Evolutionary conservation across 2,888 invertebrate genomes (phyloP), one percentile per base, ranked within the genome.

Genomic region (Aphodius sticticus): DNA sequence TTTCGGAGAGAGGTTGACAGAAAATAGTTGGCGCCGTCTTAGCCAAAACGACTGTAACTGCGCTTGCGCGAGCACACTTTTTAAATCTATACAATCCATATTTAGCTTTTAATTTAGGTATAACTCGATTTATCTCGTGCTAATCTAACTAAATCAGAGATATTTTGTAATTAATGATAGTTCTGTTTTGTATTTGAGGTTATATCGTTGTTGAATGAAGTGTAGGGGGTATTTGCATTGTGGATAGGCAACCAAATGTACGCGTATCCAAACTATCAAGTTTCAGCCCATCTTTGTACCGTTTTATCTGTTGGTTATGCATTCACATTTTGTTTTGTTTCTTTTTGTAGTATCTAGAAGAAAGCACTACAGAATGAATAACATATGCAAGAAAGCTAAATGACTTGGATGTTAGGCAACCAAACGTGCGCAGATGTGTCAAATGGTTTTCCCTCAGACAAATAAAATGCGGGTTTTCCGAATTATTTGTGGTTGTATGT

Each of bases 21-120:
- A 76, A 53, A 71, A 81, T 79, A 79, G 75, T 81, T 82, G 81
- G 79, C 81, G 82, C 82, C 81, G 81, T 53, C 1, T 53, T 9
- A 53, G 53, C 53, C 53, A 53, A 53, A 53, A 53, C 53, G 9
- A 53, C 53, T 53, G 53, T 12, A 12, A 53, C 36, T 77, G 75
- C 80, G 80, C 76, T 14, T 26, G 77, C 80, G 77, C 77, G 35
- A 69, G 4, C 16, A 3, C 4, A 53, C 2, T 53, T 53, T 53
- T 53, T 53, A 53, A 53, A 53, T 1, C 53, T 53, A 2, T 12
- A 7, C 9, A 53, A 53, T 53, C 53, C 53, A 53, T 53, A 53
- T 53, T 53, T 12, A 9, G 7, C 53, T 7, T 2, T 0, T 53
- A 53, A 3, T 53, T 53, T 7, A 53, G 53, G 12, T 53, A 53